phyloP scores from a whole-genome alignment of 2,888 invertebrate genomes.

The Dryobotodes eremita region DNA sequence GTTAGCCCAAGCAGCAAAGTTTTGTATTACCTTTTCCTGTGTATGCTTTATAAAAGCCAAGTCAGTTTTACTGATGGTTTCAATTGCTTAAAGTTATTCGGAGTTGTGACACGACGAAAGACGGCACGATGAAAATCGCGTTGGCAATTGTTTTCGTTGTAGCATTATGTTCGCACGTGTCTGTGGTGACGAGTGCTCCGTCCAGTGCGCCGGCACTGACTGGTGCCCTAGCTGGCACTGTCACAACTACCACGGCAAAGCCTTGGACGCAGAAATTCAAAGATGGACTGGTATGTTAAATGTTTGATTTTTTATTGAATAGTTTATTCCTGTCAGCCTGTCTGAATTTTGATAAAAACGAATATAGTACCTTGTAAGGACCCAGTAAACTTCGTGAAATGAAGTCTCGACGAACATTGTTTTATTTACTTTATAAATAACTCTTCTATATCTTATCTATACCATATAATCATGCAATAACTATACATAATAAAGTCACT shows the following conservation, averaged over 20 bases:
- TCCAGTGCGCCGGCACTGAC: constrained; percentile 35
- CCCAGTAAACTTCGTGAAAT: background rate
- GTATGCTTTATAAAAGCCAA: constrained; percentile 58
- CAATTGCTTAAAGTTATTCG: constrained; percentile 46
- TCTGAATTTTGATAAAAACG: background rate
- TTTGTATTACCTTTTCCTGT: constrained; percentile 59
- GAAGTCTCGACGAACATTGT: background rate
- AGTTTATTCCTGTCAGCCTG: too few species aligned
- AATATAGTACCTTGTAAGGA: background rate
- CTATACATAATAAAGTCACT: background rate
- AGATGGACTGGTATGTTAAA: constrained; percentile 76
- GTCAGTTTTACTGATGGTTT: constrained; percentile 23
- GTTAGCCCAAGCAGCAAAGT: background rate
- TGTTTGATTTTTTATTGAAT: background rate
- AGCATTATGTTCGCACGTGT: constrained; percentile 64
- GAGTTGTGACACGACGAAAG: constrained; percentile 26
- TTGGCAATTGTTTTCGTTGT: constrained; percentile 63
- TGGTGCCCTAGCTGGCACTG: constrained; percentile 39
- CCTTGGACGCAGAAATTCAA: constrained; percentile 76
- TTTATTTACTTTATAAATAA: background rate
- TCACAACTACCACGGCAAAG: constrained; percentile 71
- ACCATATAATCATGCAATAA: background rate
- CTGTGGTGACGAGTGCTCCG: constrained; percentile 60
- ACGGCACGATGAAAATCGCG: constrained; percentile 68
- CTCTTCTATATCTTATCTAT: background rate